phyloP scores from a whole-genome alignment of 1,140 invertebrate genomes.

The Hycleus cichorii region DNA sequence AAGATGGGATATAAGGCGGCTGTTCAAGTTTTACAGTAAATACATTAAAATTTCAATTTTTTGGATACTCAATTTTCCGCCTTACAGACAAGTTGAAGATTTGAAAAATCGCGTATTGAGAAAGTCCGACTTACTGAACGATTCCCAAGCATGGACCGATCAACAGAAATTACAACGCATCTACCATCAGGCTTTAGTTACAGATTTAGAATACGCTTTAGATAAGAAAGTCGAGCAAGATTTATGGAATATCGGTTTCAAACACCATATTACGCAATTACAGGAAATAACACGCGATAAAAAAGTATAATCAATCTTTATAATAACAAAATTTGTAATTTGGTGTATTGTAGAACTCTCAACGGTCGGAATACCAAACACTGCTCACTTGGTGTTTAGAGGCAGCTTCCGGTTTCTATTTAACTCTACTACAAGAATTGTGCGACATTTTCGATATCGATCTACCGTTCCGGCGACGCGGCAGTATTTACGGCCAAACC shows the following conservation, averaged over 20 bases:
- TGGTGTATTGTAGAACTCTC: slow-evolving; percentile 51
- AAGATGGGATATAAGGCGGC: slow-evolving; percentile 62
- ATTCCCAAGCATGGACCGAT: slow-evolving; percentile 52
- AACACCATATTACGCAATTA: slow-evolving; percentile 74
- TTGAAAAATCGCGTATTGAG: slow-evolving; percentile 59
- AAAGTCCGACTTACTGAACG: slow-evolving; percentile 55
- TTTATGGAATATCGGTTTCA: slow-evolving; percentile 83
- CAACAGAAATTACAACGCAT: slow-evolving; percentile 64
- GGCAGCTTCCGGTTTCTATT: slow-evolving; percentile 77
- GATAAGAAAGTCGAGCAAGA: slow-evolving; percentile 86
- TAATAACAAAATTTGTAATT: slow-evolving; percentile 9
- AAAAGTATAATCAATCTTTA: slow-evolving; percentile 47
- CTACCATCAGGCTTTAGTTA: slow-evolving; percentile 71
- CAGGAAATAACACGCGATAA: slow-evolving; percentile 70
- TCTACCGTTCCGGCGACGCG: slow-evolving; percentile 58
- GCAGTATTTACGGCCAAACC: slow-evolving; percentile 33
- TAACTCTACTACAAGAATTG: slow-evolving; percentile 72
- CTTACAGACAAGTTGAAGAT: slow-evolving; percentile 59
- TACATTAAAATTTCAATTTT: slow-evolving; percentile 16
- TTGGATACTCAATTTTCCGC: slow-evolving; percentile 18
- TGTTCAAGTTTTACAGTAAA: slow-evolving; percentile 62
- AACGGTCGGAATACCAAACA: slow-evolving; percentile 63
- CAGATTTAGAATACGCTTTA: slow-evolving; percentile 79
- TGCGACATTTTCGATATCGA: slow-evolving; percentile 74
- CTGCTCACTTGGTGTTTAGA: slow-evolving; percentile 72